These are phyloP conservation scores for Ceratosolen fusciceps DNA, from an alignment of 1,140 invertebrate genomes.

Conservation along the genomic window DNA sequence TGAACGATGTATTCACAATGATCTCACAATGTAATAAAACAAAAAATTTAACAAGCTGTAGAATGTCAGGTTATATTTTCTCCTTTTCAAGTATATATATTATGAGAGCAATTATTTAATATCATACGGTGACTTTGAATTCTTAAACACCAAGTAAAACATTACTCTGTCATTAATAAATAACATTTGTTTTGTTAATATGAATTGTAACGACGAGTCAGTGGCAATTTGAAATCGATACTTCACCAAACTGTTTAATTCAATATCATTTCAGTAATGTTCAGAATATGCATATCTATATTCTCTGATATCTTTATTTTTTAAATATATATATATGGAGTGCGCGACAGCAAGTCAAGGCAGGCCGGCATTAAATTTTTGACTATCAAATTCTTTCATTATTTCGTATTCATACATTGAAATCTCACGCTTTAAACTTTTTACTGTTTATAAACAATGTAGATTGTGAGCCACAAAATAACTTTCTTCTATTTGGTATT, in stretches of 20 bases:
- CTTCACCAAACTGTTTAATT: constrained; percentile 65
- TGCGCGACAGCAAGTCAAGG: constrained; percentile 49
- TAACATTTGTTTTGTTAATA: constrained; percentile 64
- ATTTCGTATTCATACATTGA: background rate
- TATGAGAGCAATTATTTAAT: constrained; percentile 26
- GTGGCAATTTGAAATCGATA: constrained; percentile 62
- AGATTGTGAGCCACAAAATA: background rate
- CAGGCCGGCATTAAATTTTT: constrained; percentile 53
- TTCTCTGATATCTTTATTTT: constrained; percentile 57
- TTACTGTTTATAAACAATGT: background rate
- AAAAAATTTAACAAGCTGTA: constrained; percentile 14
- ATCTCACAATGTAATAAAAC: background rate
- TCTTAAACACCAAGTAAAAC: constrained; percentile 58
- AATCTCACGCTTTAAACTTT: constrained; percentile 2
- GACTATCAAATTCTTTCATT: background rate
- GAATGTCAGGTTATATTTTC: background rate
- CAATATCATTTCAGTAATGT: constrained; percentile 57
- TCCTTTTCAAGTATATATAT: constrained; percentile 10
- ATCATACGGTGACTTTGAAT: constrained; percentile 15
- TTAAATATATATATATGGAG: constrained; percentile 67
- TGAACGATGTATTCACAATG: constrained; percentile 10
- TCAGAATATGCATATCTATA: constrained; percentile 65
- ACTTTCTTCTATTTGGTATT: background rate
- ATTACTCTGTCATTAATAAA: constrained; percentile 59
- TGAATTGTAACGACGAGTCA: constrained; percentile 66